These are phyloP conservation scores for Dicycla oo DNA, from an alignment of 2,888 invertebrate genomes.

Conservation along the genomic window DNA sequence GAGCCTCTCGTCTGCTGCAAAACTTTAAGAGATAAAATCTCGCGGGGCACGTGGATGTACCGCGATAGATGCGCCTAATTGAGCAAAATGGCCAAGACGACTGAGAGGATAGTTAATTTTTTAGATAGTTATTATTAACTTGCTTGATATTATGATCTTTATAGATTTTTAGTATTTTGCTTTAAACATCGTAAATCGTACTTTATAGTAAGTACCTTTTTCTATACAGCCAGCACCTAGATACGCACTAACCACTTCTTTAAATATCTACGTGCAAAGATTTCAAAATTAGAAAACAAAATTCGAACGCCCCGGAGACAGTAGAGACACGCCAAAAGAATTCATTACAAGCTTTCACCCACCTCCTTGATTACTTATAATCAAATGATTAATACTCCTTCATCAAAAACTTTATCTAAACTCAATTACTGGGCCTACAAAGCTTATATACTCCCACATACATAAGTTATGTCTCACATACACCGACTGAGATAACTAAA, in stretches of 20 bases:
- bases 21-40: no score
- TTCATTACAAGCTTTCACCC: slow-evolving; percentile 26
- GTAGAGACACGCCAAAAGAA: slow-evolving; percentile 34
- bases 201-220: background rate
- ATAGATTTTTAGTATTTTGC: background rate
- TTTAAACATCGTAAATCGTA: background rate
- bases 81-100: no score
- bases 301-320: background rate
- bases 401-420: slow-evolving; percentile 53
- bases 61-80: no score
- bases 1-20: no score
- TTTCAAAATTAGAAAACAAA: slow-evolving; percentile 23
- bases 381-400: slow-evolving; percentile 47
- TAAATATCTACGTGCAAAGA: slow-evolving; percentile 34
- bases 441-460: slow-evolving; percentile 35
- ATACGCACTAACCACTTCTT: background rate
- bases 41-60: no score
- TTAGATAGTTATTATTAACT: no score
- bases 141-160: no score
- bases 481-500: slow-evolving; percentile 70
- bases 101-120: no score
- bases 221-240: background rate
- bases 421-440: slow-evolving; percentile 46
- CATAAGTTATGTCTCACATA: slow-evolving; percentile 52
- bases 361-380: slow-evolving; percentile 32